Base-by-base conservation (phyloP, 2,797 vertebrate species). In the Hippopotamyrus pictus region DNA sequence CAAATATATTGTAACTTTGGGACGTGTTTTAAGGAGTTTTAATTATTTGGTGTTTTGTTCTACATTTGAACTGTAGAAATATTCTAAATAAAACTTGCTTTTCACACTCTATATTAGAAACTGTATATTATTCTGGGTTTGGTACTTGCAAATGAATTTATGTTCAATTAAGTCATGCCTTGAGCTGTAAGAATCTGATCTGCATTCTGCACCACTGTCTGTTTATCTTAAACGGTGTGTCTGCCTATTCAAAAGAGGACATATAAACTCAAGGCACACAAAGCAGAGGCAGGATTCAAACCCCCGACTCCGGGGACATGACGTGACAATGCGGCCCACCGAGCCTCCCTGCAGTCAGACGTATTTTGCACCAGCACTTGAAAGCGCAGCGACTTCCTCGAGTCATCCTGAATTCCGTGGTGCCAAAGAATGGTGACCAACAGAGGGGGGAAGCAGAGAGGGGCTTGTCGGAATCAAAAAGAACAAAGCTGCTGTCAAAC, bases 381-480 rank as follows among this genome's bases (percentile, higher is more conserved):
- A 84, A 48, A 84, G 48, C 9, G 0, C 46, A 84, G 82, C 4
- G n/a, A 50, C 22, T 48, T 84, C 44, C 46, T 11, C 44, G 3
- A 48, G 44, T 84, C 82, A 22, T 11, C 22, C n/a, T 51, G 82
- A 51, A 51, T 51, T 51, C 48, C 0, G 3, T 51, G 48, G n/a
- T 19, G 82, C 46, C 44, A n/a, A 44, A 83, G 79, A 83, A 83
- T 84, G 82, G 82, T 84, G 48, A 48, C 82, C 82, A 50, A 29
- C 22, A 14, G 44, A 29, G 82, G 82, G n/a, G n/a, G 8, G 48
- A 51, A 22, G 44, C 44, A 50, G 9, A 84, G 73, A 79, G 41
- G 41, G 73, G 73, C 73, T 79, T 79, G 73, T 46, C 41, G 17
- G 73, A 46, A 79, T 79, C 73, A 79, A 79, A 79, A 79, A 79